Evolutionary conservation across 2,113 vertebrate genomes (phyloP).

Genomic region (Melanerpes formicivorus): DNA sequence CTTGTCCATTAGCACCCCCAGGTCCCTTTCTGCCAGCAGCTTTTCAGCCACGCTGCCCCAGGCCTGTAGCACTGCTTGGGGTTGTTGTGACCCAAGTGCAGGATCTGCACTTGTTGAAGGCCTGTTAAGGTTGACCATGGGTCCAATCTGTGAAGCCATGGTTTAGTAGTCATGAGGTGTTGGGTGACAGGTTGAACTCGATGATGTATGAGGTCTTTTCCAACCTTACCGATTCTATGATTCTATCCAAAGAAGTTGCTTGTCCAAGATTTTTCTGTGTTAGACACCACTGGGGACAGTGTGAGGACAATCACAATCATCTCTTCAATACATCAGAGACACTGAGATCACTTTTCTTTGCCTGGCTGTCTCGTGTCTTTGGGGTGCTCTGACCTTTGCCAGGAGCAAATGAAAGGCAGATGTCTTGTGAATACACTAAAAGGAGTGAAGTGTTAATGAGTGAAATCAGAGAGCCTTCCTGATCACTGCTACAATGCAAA

Average conservation of each 20-base stretch:
- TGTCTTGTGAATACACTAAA: accelerated
- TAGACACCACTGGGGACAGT: not conserved
- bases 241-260: not conserved
- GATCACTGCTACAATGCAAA: not conserved
- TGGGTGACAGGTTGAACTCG: too few species aligned
- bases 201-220: too few species aligned
- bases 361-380: not conserved
- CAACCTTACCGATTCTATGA: too few species aligned
- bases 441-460: not conserved
- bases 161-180: too few species aligned
- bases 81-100: too few species aligned
- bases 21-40: too few species aligned
- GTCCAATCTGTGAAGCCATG: too few species aligned
- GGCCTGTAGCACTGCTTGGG: too few species aligned
- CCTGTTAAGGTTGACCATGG: too few species aligned
- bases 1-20: too few species aligned
- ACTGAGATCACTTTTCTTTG: accelerated
- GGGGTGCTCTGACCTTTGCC: not conserved
- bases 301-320: not conserved
- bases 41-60: too few species aligned
- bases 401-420: not conserved
- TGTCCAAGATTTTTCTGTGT: not conserved
- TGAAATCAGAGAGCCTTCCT: not conserved
- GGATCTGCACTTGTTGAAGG: too few species aligned
- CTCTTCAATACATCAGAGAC: not conserved